Evolutionary conservation across 2,797 vertebrate genomes (phyloP).

Genomic region (Petrocephalus sullivani): DNA sequence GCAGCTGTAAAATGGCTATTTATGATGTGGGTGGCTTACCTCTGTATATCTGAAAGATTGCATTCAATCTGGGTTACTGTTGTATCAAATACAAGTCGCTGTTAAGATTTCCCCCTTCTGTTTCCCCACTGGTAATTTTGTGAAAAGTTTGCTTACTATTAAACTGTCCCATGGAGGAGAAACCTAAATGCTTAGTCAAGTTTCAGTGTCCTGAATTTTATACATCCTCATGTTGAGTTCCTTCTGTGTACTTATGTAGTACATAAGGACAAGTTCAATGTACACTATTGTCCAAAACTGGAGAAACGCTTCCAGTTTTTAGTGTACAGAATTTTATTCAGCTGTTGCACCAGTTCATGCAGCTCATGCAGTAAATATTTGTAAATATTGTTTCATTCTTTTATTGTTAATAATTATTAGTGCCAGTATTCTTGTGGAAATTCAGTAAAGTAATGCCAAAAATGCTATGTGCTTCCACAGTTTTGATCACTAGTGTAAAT

Average conservation of each 20-base stretch:
- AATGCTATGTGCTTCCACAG: too few species aligned
- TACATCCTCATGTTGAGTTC: background rate
- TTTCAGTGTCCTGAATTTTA: background rate
- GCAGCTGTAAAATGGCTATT: background rate
- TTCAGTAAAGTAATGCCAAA: too few species aligned
- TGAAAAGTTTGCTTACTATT: background rate
- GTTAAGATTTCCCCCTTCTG: background rate
- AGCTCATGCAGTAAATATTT: too few species aligned
- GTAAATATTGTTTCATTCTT: too few species aligned
- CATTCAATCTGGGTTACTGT: background rate
- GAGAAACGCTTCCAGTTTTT: too few species aligned
- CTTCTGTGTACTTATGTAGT: background rate
- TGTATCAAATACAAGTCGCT: background rate
- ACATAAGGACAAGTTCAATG: background rate
- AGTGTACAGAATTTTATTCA: too few species aligned
- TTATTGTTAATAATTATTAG: too few species aligned
- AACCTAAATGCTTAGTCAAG: background rate
- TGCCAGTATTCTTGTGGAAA: too few species aligned
- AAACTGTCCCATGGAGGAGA: background rate
- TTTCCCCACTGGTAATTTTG: background rate
- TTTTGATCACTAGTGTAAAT: background rate
- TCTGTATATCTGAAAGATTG: background rate
- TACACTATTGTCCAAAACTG: too few species aligned
- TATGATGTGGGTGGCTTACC: background rate
- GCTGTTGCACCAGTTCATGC: too few species aligned